These are phyloP conservation scores for Romanogobio albipinnatus DNA, from an alignment of 2,113 vertebrate species.

Conservation along the genomic window DNA sequence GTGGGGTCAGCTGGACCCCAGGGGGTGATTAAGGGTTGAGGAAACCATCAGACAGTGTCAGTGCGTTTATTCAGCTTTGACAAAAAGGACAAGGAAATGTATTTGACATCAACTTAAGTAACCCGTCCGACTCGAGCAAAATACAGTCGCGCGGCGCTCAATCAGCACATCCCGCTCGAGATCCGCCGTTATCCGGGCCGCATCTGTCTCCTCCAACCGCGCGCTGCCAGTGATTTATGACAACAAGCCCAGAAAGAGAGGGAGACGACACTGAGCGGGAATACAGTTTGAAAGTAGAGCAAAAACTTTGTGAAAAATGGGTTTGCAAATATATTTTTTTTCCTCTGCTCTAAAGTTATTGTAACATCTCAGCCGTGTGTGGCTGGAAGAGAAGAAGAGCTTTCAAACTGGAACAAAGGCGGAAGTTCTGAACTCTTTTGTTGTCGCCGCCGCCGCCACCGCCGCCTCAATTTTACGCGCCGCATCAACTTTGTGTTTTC, in stretches of 20 bases:
- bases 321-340: conserved; percentile 38
- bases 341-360: conserved; percentile 47
- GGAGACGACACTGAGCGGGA: not conserved
- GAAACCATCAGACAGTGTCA: no score
- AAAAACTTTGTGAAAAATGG: conserved; percentile 58
- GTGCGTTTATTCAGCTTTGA: no score
- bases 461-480: conserved; percentile 20
- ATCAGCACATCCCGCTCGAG: conserved; percentile 23
- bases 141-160: conserved; percentile 1
- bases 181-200: conserved; percentile 48
- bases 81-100: not conserved
- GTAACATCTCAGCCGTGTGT: conserved; percentile 46
- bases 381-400: conserved; percentile 17
- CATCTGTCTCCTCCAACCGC: conserved; percentile 51
- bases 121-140: conserved; percentile 33
- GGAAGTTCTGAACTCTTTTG: conserved; percentile 41
- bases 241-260: conserved; percentile 37
- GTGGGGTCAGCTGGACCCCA: no score
- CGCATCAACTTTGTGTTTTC: conserved; percentile 20
- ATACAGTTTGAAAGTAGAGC: conserved; percentile 55
- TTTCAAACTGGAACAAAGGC: conserved; percentile 55
- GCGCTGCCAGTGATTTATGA: conserved; percentile 60
- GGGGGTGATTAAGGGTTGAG: no score
- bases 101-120: not conserved
- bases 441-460: no score